Evolutionary conservation across 1,140 invertebrate genomes (phyloP), one percentile per base, ranked within the genome.

Genomic region (Pogonognathellus flavescens): DNA sequence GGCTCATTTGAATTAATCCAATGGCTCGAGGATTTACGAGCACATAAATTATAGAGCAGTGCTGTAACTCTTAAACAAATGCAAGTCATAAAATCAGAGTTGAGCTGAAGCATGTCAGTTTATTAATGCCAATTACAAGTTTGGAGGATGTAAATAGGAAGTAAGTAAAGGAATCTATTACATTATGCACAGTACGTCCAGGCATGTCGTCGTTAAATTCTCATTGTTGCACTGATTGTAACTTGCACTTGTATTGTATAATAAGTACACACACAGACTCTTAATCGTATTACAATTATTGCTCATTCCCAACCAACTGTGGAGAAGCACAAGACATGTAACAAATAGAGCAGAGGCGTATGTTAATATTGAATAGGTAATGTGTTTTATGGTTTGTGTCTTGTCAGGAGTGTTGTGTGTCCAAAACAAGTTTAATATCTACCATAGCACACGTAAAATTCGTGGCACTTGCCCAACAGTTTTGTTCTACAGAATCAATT

Each of bases 111-210:
- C 22, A 22, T 72, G 66, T 31, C 66, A 72, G 22, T 49, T 72
- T 72, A 72, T 72, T 72, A 72, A 25, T 72, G 66, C 66, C 66
- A 72, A 72, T 72, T 72, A 72, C 66, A 70, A 70, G 22, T 72
- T 72, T 72, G 25, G 66, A 72, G 66, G 66, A 72, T 72, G 66
- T 14, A 72, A 49, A 72, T 72, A 72, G 66, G 66, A 72, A 72
- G 66, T 72, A 72, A 72, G 66, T 72, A 72, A 25, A 25, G 22
- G 3, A 41, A 3, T 41, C 31, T 41, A 41, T 41, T 41, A 41
- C 31, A 41, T 41, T 41, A 41, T 41, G 31, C 31, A 41, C 31
- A 41, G 31, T 41, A 41, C 31, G 31, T 41, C 31, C 6, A 3
- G 31, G 2, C 31, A 41, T 3, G 31, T 6, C 31, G 31, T 41